Base-by-base conservation (phyloP, 2,797 vertebrate species). In the Loris lydekkerianus region DNA sequence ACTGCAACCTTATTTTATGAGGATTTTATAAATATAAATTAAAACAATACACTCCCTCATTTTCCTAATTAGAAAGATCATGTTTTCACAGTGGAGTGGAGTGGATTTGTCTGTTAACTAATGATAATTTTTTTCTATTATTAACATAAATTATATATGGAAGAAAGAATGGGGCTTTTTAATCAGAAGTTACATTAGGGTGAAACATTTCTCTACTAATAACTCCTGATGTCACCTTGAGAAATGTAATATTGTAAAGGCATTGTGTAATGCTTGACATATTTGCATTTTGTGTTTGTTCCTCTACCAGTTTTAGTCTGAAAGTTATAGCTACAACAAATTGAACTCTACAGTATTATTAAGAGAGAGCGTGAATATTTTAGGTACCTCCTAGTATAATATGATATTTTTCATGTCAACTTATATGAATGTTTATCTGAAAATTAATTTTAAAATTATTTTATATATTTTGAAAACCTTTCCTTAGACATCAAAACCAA, bases 371-470 rank as follows among this genome's bases (percentile, higher is more conserved):
- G 40, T 85, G 63, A n/a, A 20, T 88, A 53, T 80, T 83, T 95
- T 90, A 88, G 95, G 70, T 88, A n/a, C 88, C 29, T 92, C 87
- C 86, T 95, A 40, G 63, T 78, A 78, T 89, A 86, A 82, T 88
- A 63, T 49, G 73, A 67, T 13, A 69, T 87, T 89, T 88, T 93
- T 73, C n/a, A 73, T 82, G 49, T 86, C 72, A 61, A 46, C 34
- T 76, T 95, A 86, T 67, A 84, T 91, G 89, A 77, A 81, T 89
- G 67, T 94, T 92, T 89, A 97, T 90, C 69, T 86, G n/a, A 88
- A 93, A 93, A 86, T 46, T 75, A 89, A 86, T 23, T 89, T 96
- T 80, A 25, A 65, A 96, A 69, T 91, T 72, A 88, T 93, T 95
- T 69, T 88, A 40, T 69, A 40, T 97, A 34, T 69, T 92, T 87